These are phyloP conservation scores for Xestia xanthographa DNA, from an alignment of 2,888 invertebrate genomes.

Conservation along the genomic window DNA sequence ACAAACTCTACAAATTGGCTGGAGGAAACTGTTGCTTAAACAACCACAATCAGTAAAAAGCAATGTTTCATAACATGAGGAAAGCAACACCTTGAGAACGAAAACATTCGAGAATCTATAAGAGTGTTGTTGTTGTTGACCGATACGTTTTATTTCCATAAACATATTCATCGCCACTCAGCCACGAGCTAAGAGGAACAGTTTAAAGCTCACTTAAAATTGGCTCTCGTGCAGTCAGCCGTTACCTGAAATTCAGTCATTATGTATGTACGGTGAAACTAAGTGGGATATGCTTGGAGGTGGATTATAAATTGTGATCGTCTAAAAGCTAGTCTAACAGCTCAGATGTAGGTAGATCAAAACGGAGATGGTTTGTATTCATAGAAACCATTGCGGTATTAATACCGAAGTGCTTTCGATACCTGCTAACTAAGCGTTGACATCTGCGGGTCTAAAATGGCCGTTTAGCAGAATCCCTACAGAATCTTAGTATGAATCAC, in stretches of 20 bases:
- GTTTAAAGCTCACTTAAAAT: slow-evolving; percentile 31
- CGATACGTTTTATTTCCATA: slow-evolving; percentile 23
- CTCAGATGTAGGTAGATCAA: not conserved
- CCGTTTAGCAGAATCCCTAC: too few relatives aligned
- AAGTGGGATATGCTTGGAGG: slow-evolving; percentile 9
- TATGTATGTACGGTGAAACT: slow-evolving; percentile 20
- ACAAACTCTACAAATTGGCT: not conserved
- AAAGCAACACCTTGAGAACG: slow-evolving; percentile 32
- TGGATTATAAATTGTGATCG: slow-evolving; percentile 38
- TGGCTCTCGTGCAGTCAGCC: slow-evolving; percentile 14
- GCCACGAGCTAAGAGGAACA: slow-evolving; percentile 13
- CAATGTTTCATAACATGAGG: slow-evolving; percentile 41
- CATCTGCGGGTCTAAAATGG: too few relatives aligned
- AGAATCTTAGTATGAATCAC: too few relatives aligned
- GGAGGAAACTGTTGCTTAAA: not conserved
- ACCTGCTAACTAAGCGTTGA: not conserved
- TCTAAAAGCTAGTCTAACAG: slow-evolving; percentile 11
- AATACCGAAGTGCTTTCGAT: not conserved
- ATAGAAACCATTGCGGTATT: not conserved
- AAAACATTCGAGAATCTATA: slow-evolving; percentile 17
- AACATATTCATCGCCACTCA: slow-evolving; percentile 14
- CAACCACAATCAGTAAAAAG: slow-evolving; percentile 10
- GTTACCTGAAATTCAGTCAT: slow-evolving; percentile 17
- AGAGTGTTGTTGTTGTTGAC: slow-evolving; percentile 12
- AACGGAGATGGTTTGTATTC: not conserved